phyloP scores from a whole-genome alignment of 2,113 vertebrate species.

The Heterotilapia buettikoferi region DNA sequence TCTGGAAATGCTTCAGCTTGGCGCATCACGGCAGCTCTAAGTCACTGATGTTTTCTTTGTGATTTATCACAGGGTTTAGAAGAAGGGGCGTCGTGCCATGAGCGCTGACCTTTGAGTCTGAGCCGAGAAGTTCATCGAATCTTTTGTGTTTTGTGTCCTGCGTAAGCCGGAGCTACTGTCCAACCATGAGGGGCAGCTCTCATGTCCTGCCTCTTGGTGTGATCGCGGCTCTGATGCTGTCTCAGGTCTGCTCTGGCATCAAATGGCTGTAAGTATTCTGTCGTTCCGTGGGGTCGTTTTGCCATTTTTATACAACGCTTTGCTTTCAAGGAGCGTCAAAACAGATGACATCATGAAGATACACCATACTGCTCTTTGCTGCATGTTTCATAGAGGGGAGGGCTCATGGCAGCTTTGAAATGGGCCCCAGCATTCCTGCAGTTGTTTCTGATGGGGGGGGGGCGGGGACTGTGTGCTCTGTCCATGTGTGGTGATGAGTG shows the following conservation, averaged over 20 bases:
- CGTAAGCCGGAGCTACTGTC: constrained; percentile 30
- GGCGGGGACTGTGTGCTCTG: not conserved
- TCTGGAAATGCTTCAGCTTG: not conserved
- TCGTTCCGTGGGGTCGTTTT: not conserved
- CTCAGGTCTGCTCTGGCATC: constrained; percentile 86
- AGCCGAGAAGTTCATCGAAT: constrained; percentile 22
- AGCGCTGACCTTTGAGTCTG: constrained; percentile 45
- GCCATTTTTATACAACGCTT: not conserved
- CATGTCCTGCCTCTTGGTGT: constrained; percentile 74
- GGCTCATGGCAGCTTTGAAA: constrained; percentile 23
- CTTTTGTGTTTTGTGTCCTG: constrained; percentile 19
- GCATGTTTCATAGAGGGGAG: not conserved
- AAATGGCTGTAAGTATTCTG: constrained; percentile 93
- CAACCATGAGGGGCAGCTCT: constrained; percentile 69
- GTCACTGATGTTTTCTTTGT: not conserved
- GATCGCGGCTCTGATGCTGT: constrained; percentile 82
- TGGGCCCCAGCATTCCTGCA: constrained; percentile 8
- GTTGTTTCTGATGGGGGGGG: not conserved
- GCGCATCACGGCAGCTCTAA: not conserved
- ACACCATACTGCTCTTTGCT: not conserved
- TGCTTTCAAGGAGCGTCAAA: not conserved
- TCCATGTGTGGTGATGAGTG: constrained; percentile 1
- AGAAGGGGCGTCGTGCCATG: constrained; percentile 47
- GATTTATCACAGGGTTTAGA: constrained; percentile 24
- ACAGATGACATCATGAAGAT: not conserved